Conservation (phyloP, 2,797 vertebrate genomes). For the Chloroceryle inda region DNA sequence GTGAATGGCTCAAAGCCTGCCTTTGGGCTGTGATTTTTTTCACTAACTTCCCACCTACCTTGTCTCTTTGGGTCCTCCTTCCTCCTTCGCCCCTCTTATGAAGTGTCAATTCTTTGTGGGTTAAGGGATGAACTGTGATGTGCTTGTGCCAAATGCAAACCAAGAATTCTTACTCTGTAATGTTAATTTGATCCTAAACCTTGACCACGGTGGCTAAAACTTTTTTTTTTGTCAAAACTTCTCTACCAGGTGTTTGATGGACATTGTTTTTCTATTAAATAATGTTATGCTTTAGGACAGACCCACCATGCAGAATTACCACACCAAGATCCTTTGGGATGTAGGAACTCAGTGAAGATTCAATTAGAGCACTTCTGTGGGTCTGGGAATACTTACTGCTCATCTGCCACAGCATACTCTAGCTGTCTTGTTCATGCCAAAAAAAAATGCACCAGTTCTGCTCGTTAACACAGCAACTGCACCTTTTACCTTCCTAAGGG, state of each 20-base stretch:
- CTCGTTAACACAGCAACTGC: neutral
- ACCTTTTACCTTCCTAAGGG: neutral
- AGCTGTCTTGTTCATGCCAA: neutral
- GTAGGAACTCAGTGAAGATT: neutral
- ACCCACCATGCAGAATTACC: neutral
- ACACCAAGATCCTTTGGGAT: neutral
- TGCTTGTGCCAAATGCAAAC: neutral
- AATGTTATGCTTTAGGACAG: neutral
- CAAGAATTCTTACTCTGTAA: neutral
- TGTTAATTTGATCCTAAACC: neutral
- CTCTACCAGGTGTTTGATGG: neutral
- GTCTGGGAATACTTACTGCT: neutral
- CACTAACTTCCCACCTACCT: neutral
- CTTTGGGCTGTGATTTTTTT: neutral
- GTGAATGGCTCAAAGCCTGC: neutral
- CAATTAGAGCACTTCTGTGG: slow-evolving; percentile 14
- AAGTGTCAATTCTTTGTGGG: neutral
- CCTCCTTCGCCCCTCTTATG: neutral
- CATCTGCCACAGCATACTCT: neutral
- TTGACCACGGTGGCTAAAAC: neutral
- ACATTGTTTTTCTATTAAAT: neutral
- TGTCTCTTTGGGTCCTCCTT: neutral
- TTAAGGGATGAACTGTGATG: neutral
- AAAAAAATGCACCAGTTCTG: neutral
- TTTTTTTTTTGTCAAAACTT: neutral